phyloP scores from a whole-genome alignment of 2,888 invertebrate species.

The Cancer borealis region DNA sequence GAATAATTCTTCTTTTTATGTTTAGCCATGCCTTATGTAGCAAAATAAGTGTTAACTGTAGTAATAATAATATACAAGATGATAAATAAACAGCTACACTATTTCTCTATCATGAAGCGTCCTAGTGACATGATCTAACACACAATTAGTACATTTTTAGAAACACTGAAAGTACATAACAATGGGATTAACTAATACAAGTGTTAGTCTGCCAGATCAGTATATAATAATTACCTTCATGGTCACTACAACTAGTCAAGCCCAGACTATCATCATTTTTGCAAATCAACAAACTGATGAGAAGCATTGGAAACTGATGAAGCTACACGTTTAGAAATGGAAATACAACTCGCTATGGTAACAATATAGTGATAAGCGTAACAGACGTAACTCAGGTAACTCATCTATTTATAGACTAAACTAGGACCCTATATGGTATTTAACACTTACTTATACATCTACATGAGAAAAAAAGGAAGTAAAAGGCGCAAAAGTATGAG shows the following conservation, averaged over 20 bases:
- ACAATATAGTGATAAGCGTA: conserved; percentile 11
- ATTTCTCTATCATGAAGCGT: conserved; percentile 17
- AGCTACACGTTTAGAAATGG: background rate
- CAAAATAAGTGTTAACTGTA: conserved; percentile 2
- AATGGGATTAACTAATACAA: background rate
- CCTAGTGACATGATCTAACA: background rate
- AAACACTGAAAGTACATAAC: background rate
- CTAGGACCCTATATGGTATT: background rate
- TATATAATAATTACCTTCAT: background rate
- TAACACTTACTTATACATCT: too few relatives aligned
- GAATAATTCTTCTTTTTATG: background rate
- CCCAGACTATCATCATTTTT: background rate
- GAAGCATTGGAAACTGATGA: background rate
- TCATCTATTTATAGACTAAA: background rate
- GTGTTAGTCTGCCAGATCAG: background rate
- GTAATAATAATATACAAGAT: background rate
- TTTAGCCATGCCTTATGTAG: conserved; percentile 11
- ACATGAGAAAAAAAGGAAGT: too few relatives aligned
- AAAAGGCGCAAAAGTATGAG: too few relatives aligned
- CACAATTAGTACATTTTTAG: background rate
- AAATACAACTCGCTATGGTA: background rate
- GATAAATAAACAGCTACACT: background rate
- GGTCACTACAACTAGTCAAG: background rate
- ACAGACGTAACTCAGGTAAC: background rate
- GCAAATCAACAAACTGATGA: conserved; percentile 11